Evolutionary conservation across 2,113 vertebrate species (phyloP), one percentile per base, ranked within the genome.

Genomic region (Alaudala cheleensis): DNA sequence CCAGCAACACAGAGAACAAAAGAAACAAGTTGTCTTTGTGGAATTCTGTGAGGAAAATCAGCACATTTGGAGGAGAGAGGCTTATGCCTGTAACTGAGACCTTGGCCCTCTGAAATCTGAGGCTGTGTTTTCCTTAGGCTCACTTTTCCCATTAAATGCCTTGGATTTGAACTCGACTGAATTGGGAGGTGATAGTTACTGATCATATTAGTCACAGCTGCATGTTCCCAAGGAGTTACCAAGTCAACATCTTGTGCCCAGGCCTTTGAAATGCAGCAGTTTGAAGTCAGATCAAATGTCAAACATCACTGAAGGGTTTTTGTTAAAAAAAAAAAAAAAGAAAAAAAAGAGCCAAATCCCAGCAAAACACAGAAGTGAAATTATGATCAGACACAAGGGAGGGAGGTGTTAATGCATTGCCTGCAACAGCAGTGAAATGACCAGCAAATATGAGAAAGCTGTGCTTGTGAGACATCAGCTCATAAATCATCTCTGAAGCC

Each of bases 181-280:
- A 67, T 56, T 69, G 66, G 57, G 91, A 95, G 86, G 73, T 11
- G 0, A 65, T 70, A 64, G 69, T 92, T 79, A 60, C 73, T 54
- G 62, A 91, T 84, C 42, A 8, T 72, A 87, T 93, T 95, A 94
- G 93, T 91, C 91, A 94, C 87, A 95, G 96, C 60, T 90, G 71
- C 39, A 29, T 31, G 57, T 92, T 95, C 56, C 80, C 40, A 64
- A 94, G 74, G 58, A 94, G 83, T 86, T 93, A 81, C 84, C 51
- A 56, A 22, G 18, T 88, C 74, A 90, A 90, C 85, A 88, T 88
- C 71, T 96, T 54, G n/a, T 71, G 78, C n/a, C 20, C 67, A 58
- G 37, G 11, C 51, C 67, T 96, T 93, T 88, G 82, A 94, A 93
- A 81, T 45, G 40, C 22, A 83, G 72, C 2, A 1, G 51, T 58